Base-by-base conservation (phyloP, 1,140 invertebrate species). In the Gerris buenoi region DNA sequence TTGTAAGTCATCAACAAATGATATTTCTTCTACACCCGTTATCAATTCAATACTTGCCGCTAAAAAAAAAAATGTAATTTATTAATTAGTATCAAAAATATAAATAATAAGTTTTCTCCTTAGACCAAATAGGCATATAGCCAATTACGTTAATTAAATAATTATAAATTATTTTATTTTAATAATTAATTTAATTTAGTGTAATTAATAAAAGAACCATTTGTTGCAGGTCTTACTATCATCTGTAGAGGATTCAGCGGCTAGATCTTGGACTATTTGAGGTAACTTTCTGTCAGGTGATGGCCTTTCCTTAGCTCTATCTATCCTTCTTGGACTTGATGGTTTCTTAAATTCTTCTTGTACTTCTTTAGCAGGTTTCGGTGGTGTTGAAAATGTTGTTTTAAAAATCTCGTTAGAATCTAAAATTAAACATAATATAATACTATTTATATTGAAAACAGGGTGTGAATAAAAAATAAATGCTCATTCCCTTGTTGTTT, bases 261-360 rank as follows among this genome's bases (percentile, higher is more conserved):
- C 68, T n/a, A 72, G 60, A 27, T 70, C 59, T 46, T 67, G 67
- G 5, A 73, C 71, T 28, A 72, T 70, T 29, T 75, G 78, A 14
- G 81, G 82, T 57, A 83, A 70, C 61, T 80, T 77, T 65, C 81
- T 75, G 64, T 76, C 73, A 0, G 78, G 77, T 65, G 76, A 78
- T 69, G 81, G 81, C 60, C 81, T 74, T 18, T 80, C 77, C 73
- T 83, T 83, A 0, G 79, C 80, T 29, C 81, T 74, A 69, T 83
- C 80, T 63, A 83, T 80, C 15, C 71, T 70, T 2, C 69, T 62
- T 59, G 63, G 68, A 57, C 46, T 66, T 0, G 69, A 66, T 2
- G 58, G 65, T 27, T 29, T 62, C 33, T 25, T 61, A 13, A 59
- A 61, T 2, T 46, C 33, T 46, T 46, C 33, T 46, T 46, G 5